Conservation (phyloP, 2,888 invertebrate species). For the Scelioninae gen. 1 region DNA sequence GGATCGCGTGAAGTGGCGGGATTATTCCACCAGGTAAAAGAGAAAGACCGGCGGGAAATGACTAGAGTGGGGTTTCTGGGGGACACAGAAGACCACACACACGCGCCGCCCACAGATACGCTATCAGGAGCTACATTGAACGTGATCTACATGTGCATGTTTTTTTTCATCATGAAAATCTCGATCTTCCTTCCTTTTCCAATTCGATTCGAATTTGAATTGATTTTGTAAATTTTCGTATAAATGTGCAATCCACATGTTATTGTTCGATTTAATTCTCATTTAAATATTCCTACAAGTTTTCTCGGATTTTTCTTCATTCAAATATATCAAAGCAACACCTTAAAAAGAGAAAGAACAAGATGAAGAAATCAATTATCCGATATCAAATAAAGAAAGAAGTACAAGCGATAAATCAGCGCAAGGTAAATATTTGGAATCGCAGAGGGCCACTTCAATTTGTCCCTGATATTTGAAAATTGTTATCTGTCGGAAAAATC, state of each 20-base stretch:
- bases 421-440: conserved; percentile 39
- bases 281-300: conserved; percentile 5
- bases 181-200: conserved; percentile 52
- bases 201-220: conserved; percentile 30
- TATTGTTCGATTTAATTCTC: conserved; percentile 7
- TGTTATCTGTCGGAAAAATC: conserved; percentile 46
- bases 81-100: conserved; percentile 84
- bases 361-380: conserved; percentile 44
- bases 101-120: conserved; percentile 84
- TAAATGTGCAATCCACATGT: too few relatives aligned
- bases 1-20: conserved; percentile 57
- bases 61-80: conserved; percentile 71
- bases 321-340: background rate
- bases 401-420: conserved; percentile 44
- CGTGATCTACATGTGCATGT: conserved; percentile 84
- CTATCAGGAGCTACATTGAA: conserved; percentile 83
- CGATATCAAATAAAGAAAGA: conserved; percentile 18
- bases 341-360: background rate
- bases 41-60: conserved; percentile 65
- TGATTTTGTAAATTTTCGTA: too few relatives aligned
- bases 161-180: conserved; percentile 74
- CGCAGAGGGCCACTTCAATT: conserved; percentile 33
- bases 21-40: conserved; percentile 56
- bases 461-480: conserved; percentile 22
- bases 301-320: conserved; percentile 35